These are phyloP conservation scores for Eristalis intricaria DNA, from an alignment of 2,888 invertebrate genomes.

Conservation along the genomic window DNA sequence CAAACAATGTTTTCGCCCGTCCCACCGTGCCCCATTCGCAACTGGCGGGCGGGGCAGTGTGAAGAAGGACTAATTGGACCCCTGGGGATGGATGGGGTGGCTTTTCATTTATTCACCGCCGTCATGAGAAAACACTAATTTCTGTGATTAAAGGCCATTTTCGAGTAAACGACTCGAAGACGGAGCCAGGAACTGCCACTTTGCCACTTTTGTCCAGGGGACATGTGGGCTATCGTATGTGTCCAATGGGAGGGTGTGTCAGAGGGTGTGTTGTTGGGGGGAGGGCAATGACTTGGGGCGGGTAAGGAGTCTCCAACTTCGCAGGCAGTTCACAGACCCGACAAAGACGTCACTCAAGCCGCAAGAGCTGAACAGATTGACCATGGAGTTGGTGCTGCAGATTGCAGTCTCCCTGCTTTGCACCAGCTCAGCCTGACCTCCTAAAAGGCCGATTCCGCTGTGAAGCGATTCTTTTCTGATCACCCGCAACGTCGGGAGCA, in stretches of 20 bases:
- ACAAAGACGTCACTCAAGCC: no score
- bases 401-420: background rate
- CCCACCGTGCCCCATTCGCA: no score
- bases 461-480: background rate
- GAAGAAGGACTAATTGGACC: constrained; percentile 9
- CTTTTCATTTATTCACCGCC: constrained; percentile 19
- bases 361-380: background rate
- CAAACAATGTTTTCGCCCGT: background rate
- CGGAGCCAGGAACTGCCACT: background rate
- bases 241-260: background rate
- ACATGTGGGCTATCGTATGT: background rate
- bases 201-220: background rate
- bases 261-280: no score
- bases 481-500: background rate
- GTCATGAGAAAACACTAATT: constrained; percentile 18
- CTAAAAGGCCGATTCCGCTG: background rate
- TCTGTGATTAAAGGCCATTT: constrained; percentile 19
- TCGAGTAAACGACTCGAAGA: constrained; percentile 7
- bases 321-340: no score
- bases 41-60: background rate
- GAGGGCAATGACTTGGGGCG: no score
- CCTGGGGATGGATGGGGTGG: background rate
- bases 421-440: background rate
- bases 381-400: no score
- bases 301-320: no score